Evolutionary conservation across 2,888 invertebrate species (phyloP), one percentile per base, ranked within the genome.

Genomic region (Drosophila rellima): DNA sequence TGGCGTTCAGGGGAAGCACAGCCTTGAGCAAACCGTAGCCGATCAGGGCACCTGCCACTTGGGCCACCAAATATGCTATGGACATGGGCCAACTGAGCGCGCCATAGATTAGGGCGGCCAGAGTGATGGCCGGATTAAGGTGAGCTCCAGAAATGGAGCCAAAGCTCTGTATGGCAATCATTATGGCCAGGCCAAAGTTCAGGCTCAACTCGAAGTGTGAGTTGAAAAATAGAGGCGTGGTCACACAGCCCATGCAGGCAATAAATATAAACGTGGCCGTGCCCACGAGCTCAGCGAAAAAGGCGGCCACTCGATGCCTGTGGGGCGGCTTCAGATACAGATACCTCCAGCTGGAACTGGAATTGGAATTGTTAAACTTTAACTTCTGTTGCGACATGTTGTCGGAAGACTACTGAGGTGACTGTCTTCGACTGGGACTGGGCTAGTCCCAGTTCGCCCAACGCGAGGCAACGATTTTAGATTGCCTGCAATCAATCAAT

Each of bases 131-230:
- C 0, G 96, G 96, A 91, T 96, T 96, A 88, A 96, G 93, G 85
- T 95, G 96, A 0, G 96, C 95, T 23, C 95, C 96, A 45, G 96
- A 96, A 65, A 96, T 93, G 83, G 96, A 95, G 0, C 96, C 96
- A 70, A 96, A 95, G 54, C 94, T 94, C 94, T 95, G 95, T 60
- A 96, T 94, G 72, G 95, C 93, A 37, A 95, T 93, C 91, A 95
- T 93, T 44, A 96, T 95, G 7, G 94, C 93, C 51, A 96, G 92
- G 47, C 96, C 96, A 81, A 96, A 96, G 33, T 89, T 91, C 0
- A 92, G 44, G 5, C 78, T 77, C 44, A 85, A 82, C 54, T 90
- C 90, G 13, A 92, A 82, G 52, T 91, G 90, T 1, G 78, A 74
- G 51, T 84, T 88, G n/a, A 91, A 91, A 48, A 91, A 88, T 0